A percentile compares a stretch with the other conserved stretches of the same genome.
phyloP scores from a whole-genome alignment of 2,797 vertebrate species.

The Sebastes iracundus region DNA sequence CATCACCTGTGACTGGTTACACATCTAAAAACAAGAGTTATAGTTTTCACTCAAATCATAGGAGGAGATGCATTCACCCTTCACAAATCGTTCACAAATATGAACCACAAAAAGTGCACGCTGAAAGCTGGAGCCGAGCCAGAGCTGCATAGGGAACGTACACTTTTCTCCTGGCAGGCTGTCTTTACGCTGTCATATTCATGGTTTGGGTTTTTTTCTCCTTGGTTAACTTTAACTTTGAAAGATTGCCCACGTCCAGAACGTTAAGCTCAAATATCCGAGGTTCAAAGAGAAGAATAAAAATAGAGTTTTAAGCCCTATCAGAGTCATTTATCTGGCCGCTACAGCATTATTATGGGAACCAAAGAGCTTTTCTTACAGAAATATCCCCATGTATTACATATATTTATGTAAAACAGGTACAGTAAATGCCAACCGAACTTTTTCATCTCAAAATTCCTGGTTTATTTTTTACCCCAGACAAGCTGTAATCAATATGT shows the following conservation, averaged over 20 bases:
- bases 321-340: constrained; percentile 19
- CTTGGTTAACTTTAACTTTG: constrained; percentile 40
- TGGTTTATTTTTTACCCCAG: background rate
- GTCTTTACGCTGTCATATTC: constrained; percentile 60
- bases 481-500: constrained; percentile 7
- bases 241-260: constrained; percentile 20
- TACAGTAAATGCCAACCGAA: background rate
- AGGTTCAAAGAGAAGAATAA: constrained; percentile 54
- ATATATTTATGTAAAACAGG: constrained; percentile 31
- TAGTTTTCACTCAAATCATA: constrained; percentile 22
- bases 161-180: constrained; percentile 36
- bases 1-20: constrained; percentile 76
- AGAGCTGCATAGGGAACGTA: constrained; percentile 20
- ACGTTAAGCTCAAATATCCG: constrained; percentile 38
- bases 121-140: constrained; percentile 49
- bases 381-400: background rate
- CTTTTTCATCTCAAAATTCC: background rate
- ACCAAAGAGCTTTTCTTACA: constrained; percentile 1
- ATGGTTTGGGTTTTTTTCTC: background rate
- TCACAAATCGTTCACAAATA: constrained; percentile 63
- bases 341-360: constrained; percentile 20
- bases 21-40: constrained; percentile 65
- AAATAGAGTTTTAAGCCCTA: constrained; percentile 33
- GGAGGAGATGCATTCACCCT: constrained; percentile 42
- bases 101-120: constrained; percentile 26